Conservation (phyloP, 2,113 vertebrate species). For the Circaetus cinerascens region DNA sequence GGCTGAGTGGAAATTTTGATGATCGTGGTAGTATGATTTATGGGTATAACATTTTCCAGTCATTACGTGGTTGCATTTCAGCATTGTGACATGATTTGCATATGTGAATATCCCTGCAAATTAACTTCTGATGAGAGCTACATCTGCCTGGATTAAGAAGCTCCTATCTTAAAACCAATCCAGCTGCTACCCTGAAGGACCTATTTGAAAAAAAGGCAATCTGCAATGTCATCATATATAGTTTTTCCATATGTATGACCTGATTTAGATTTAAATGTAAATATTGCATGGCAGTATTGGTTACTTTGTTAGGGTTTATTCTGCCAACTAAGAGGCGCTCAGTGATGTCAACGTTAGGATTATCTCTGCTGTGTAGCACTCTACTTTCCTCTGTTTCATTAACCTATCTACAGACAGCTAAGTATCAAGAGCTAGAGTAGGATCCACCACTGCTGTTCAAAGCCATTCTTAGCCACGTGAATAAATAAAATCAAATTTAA, state of each 20-base stretch:
- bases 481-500: background rate
- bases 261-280: conserved; percentile 6
- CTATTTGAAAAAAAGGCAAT: conserved; percentile 26
- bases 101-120: conserved; percentile 90
- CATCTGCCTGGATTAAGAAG: conserved; percentile 91
- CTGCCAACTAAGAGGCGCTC: background rate
- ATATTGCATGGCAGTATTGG: background rate
- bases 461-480: background rate
- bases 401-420: background rate
- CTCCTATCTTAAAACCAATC: conserved; percentile 76
- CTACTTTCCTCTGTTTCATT: background rate
- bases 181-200: conserved; percentile 76
- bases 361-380: background rate
- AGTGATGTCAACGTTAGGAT: background rate
- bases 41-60: conserved; percentile 88
- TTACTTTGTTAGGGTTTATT: background rate
- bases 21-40: conserved; percentile 90
- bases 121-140: conserved; percentile 88
- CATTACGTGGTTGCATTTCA: conserved; percentile 88
- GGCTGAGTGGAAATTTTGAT: conserved; percentile 94
- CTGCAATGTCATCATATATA: conserved; percentile 19
- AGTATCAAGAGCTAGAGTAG: background rate
- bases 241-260: background rate
- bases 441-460: background rate
- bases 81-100: conserved; percentile 94